phyloP scores from a whole-genome alignment of 2,113 vertebrate genomes.

The Meleagris gallopavo region DNA sequence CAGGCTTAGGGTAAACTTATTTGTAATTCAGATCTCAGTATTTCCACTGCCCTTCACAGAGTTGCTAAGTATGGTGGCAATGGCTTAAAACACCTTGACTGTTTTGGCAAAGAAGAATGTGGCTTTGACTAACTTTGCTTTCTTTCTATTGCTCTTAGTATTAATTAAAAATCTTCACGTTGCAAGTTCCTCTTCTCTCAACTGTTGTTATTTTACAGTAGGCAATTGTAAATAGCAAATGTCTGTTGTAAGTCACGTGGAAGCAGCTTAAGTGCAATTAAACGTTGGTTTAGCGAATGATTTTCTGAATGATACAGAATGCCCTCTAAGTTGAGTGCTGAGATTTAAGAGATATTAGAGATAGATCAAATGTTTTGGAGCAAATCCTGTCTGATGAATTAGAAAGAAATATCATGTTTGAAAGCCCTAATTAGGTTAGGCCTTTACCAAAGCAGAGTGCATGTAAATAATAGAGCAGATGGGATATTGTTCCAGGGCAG shows the following conservation, averaged over 20 bases:
- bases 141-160: background rate
- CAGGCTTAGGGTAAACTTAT: background rate
- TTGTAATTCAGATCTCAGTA: background rate
- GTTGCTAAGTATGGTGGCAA: accelerated
- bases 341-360: background rate
- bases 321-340: background rate
- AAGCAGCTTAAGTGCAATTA: background rate
- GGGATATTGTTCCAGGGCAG: background rate
- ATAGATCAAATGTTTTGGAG: background rate
- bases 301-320: background rate
- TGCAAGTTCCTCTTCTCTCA: background rate
- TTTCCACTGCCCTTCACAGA: background rate
- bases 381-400: accelerated
- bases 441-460: background rate
- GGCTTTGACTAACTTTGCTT: background rate
- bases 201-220: background rate
- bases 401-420: background rate
- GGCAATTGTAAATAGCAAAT: background rate
- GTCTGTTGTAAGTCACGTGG: background rate
- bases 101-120: accelerated
- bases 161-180: background rate
- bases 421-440: background rate
- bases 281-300: accelerated
- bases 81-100: background rate
- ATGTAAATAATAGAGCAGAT: background rate